phyloP scores from a whole-genome alignment of 2,888 invertebrate genomes.

The Buathra laborator region DNA sequence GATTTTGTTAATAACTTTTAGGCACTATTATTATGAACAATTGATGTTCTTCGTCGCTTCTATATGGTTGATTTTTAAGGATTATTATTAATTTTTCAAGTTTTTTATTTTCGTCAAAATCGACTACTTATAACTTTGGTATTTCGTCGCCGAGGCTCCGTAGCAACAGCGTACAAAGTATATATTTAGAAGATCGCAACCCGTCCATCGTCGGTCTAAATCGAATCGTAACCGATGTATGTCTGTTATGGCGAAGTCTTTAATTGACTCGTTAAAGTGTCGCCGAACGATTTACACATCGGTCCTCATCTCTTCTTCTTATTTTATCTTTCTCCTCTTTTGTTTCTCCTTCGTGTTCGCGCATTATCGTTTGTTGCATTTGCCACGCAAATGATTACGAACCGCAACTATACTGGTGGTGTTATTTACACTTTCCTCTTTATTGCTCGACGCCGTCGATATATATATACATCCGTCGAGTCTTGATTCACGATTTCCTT shows the following conservation, averaged over 20 bases:
- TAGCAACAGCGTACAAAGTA: slow-evolving; percentile 47
- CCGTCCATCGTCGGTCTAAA: slow-evolving; percentile 62
- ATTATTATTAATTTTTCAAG: not conserved
- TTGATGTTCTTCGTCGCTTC: too few relatives aligned
- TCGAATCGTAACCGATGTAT: slow-evolving; percentile 68
- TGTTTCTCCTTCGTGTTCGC: not conserved
- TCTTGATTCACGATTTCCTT: slow-evolving; percentile 52
- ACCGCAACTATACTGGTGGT: not conserved
- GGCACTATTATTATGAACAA: too few relatives aligned
- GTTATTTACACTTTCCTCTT: slow-evolving; percentile 44
- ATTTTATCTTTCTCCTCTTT: not conserved
- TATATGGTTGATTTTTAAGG: too few relatives aligned
- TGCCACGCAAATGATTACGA: not conserved
- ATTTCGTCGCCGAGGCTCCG: not conserved
- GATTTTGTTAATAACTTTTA: too few relatives aligned
- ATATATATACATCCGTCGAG: slow-evolving; percentile 18
- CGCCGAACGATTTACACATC: slow-evolving; percentile 56
- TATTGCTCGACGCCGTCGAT: not conserved
- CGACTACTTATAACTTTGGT: not conserved
- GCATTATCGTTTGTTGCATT: not conserved
- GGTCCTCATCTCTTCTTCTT: not conserved
- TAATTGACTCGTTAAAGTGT: slow-evolving; percentile 68
- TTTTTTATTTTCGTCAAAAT: not conserved
- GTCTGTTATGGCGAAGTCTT: slow-evolving; percentile 62
- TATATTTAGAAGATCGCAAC: slow-evolving; percentile 62